These are phyloP conservation scores for Hedya salicella DNA, from an alignment of 2,888 invertebrate species.

Conservation along the genomic window DNA sequence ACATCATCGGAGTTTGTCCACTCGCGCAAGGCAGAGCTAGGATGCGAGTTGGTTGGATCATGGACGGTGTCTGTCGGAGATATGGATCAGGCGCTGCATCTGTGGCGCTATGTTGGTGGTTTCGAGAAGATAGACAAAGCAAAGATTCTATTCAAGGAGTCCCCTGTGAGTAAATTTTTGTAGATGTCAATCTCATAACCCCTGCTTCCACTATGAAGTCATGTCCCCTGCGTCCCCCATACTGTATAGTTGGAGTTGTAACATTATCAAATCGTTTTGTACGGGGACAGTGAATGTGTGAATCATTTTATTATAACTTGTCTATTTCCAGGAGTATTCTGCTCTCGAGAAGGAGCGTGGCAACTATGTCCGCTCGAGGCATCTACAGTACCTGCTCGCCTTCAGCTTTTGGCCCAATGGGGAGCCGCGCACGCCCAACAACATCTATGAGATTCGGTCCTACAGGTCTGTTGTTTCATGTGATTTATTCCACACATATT, in stretches of 20 bases:
- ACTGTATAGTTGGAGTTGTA: no score
- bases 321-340: conserved; percentile 86
- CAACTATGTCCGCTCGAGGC: conserved; percentile 92
- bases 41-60: conserved; percentile 95
- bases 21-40: conserved; percentile 89
- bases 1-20: conserved; percentile 91
- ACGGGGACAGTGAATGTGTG: no score
- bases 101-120: conserved; percentile 98
- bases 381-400: conserved; percentile 96
- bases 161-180: conserved; percentile 83
- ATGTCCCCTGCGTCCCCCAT: no score
- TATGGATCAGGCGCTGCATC: conserved; percentile 98
- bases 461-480: conserved; percentile 69
- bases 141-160: conserved; percentile 87
- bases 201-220: no score
- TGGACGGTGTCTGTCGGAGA: conserved; percentile 99
- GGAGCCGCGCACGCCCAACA: conserved; percentile 87
- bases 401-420: conserved; percentile 99
- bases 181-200: no score
- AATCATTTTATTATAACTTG: not conserved
- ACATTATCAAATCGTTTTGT: no score
- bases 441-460: conserved; percentile 96
- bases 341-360: conserved; percentile 91
- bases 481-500: not conserved
- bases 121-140: conserved; percentile 94